Conservation (phyloP, 2,113 vertebrate species). For the Forbesichthys agassizii region DNA sequence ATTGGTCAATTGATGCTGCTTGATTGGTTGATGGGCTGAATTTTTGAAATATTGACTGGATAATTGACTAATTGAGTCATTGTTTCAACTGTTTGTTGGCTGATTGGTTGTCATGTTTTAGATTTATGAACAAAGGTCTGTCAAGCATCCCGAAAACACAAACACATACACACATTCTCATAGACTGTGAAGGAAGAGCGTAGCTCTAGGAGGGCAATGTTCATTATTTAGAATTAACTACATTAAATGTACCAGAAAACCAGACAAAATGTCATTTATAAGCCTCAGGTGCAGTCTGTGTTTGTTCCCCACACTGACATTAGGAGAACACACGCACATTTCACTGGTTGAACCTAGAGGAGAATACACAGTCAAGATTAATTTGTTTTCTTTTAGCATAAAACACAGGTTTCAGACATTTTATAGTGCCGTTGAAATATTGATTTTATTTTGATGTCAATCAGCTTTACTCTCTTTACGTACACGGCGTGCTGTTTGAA, state of each 20-base stretch:
- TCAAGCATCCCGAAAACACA: not conserved
- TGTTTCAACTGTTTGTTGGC: conserved; percentile 10
- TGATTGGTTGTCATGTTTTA: conserved; percentile 30
- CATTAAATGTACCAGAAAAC: no score
- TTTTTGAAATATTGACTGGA: conserved; percentile 10
- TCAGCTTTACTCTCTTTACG: not conserved
- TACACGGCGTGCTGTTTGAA: not conserved
- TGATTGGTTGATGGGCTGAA: conserved; percentile 8
- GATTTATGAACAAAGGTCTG: conserved; percentile 17
- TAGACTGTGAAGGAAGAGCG: not conserved
- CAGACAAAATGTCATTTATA: no score
- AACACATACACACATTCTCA: not conserved
- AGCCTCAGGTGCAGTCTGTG: no score
- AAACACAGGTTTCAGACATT: no score
- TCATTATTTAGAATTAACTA: no score
- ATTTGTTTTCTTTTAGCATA: no score
- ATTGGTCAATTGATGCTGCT: conserved; percentile 1
- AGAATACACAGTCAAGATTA: no score
- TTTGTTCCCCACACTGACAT: no score
- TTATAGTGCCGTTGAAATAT: no score
- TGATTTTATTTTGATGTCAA: no score
- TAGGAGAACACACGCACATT: no score
- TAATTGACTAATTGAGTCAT: conserved; percentile 19
- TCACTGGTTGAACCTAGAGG: no score
- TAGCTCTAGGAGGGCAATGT: not conserved